Evolutionary conservation across 2,797 vertebrate species (phyloP).

Genomic region (Nasua narica): DNA sequence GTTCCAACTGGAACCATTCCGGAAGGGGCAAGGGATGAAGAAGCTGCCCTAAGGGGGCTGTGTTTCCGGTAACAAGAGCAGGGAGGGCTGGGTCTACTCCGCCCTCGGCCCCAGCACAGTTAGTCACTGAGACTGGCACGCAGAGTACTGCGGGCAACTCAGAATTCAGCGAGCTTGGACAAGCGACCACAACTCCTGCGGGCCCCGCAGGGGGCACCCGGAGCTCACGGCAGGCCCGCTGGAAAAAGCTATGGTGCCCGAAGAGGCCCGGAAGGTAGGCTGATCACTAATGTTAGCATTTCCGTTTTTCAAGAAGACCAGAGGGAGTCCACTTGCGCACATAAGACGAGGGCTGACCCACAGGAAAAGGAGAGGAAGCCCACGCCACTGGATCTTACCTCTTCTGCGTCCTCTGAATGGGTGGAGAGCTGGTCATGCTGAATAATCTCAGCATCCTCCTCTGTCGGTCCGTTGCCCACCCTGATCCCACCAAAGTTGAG

Average conservation of each 20-base stretch:
- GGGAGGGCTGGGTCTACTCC: neutral
- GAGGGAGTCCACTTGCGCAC: neutral
- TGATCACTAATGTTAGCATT: neutral
- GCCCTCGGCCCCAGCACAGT: neutral
- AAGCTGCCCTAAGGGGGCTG: neutral
- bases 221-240: neutral
- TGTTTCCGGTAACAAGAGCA: neutral
- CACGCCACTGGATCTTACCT: slow-evolving; percentile 87
- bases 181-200: neutral
- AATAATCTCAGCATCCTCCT: slow-evolving; percentile 98
- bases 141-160: neutral
- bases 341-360: neutral
- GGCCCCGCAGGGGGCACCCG: neutral
- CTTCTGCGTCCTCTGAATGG: slow-evolving; percentile 93
- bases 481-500: slow-evolving; percentile 97
- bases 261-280: slow-evolving; percentile 28
- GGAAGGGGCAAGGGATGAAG: neutral
- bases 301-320: slow-evolving; percentile 7
- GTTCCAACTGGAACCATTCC: neutral
- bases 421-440: slow-evolving; percentile 97
- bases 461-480: slow-evolving; percentile 97
- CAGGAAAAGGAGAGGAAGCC: slow-evolving; percentile 48
- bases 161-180: neutral
- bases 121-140: neutral
- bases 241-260: neutral